A percentile compares a stretch with the other conserved stretches of the same genome.
phyloP scores from a whole-genome alignment of 2,888 invertebrate genomes.

The Lasioglossum marginatum region DNA sequence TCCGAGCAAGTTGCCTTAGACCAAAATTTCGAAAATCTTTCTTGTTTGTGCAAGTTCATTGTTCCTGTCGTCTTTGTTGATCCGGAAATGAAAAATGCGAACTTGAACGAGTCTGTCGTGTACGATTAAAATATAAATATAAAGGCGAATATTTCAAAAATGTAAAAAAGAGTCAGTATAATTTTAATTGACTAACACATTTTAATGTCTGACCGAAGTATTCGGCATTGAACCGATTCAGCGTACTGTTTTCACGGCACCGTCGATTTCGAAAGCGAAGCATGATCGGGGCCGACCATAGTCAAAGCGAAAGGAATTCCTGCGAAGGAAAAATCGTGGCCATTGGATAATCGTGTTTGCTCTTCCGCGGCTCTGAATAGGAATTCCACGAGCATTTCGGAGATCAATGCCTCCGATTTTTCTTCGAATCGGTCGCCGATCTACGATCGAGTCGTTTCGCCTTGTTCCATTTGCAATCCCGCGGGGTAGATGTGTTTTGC shows the following conservation, averaged over 20 bases:
- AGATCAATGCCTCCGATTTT: background rate
- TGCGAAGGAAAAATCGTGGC: background rate
- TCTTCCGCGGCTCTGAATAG: background rate
- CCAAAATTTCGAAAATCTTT: background rate
- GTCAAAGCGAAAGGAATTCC: background rate
- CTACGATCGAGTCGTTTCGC: background rate
- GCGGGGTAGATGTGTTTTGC: background rate
- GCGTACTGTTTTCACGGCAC: background rate
- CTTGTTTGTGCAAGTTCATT: too few species aligned
- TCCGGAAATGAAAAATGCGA: too few species aligned
- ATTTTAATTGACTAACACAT: too few species aligned
- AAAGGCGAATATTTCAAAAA: too few species aligned
- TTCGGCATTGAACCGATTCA: background rate
- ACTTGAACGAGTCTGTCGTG: too few species aligned
- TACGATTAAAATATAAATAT: too few species aligned
- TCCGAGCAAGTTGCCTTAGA: background rate
- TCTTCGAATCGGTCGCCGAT: background rate
- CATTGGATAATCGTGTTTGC: background rate
- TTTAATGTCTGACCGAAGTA: background rate
- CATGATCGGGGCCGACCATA: background rate
- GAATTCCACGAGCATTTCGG: background rate
- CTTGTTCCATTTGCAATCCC: background rate
- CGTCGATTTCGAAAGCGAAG: background rate
- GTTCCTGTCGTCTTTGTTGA: too few species aligned
- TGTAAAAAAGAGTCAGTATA: too few species aligned